Percentiles rank a stretch among this genome's conserved stretches.
These are phyloP conservation scores for Acanthosepion lycidas DNA, from an alignment of 2,888 invertebrate species.

Conservation along the genomic window DNA sequence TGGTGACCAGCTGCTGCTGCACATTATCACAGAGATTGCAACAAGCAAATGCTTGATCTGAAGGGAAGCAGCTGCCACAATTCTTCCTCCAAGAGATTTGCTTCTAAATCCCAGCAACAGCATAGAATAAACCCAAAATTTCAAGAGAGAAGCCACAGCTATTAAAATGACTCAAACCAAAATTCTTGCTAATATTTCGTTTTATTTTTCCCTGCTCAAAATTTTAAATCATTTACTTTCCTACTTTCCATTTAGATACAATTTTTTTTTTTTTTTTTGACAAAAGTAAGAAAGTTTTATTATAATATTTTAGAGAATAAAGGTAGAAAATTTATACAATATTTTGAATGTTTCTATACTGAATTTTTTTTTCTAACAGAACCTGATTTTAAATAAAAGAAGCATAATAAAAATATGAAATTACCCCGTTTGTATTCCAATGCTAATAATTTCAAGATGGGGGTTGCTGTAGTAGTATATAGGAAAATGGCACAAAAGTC, in stretches of 20 bases:
- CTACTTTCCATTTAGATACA: not conserved
- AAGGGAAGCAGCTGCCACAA: not conserved
- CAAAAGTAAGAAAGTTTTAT: no score
- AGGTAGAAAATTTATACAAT: no score
- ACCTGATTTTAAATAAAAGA: no score
- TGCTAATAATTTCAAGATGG: no score
- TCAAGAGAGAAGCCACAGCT: not conserved
- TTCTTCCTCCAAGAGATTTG: not conserved
- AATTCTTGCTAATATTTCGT: not conserved
- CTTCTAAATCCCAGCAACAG: not conserved
- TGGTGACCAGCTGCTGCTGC: not conserved
- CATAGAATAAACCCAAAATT: not conserved
- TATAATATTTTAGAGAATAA: no score
- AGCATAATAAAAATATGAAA: no score
- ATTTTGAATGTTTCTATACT: no score
- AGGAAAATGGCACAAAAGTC: no score
- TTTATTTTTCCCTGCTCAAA: not conserved
- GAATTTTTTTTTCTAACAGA: no score
- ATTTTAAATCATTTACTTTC: not conserved
- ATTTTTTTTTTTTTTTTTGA: no score
- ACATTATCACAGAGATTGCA: not conserved
- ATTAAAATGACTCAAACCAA: not conserved
- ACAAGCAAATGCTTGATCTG: not conserved
- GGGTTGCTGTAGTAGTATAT: no score
- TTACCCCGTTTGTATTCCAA: no score